phyloP scores from a whole-genome alignment of 2,113 vertebrate genomes.

The Piprites chloris region DNA sequence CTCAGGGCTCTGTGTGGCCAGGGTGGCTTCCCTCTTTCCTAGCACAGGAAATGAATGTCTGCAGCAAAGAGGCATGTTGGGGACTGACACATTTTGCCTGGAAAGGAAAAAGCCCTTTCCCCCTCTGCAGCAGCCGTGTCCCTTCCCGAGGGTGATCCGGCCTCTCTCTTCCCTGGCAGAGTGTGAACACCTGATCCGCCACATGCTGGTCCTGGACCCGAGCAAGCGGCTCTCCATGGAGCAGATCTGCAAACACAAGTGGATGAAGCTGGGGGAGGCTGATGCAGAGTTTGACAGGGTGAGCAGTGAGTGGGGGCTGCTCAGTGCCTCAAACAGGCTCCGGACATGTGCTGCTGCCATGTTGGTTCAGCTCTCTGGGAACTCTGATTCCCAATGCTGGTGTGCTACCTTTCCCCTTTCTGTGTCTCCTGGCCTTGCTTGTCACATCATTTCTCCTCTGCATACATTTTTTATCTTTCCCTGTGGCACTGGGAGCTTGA shows the following conservation, averaged over 20 bases:
- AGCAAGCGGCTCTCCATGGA: slow-evolving; percentile 94
- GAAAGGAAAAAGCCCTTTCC: background rate
- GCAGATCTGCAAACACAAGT: slow-evolving; percentile 99
- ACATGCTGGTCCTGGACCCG: slow-evolving; percentile 97
- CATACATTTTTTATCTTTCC: fast-evolving
- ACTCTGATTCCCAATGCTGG: fast-evolving
- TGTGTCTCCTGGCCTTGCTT: background rate
- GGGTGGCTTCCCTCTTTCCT: background rate
- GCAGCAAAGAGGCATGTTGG: fast-evolving
- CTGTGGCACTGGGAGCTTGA: fast-evolving
- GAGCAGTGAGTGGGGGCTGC: slow-evolving; percentile 25
- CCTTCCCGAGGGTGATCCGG: fast-evolving
- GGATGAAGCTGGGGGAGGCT: slow-evolving; percentile 94
- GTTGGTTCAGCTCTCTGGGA: background rate
- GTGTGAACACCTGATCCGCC: slow-evolving; percentile 97
- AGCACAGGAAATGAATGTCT: fast-evolving
- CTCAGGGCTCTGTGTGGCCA: background rate
- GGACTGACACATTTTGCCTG: background rate
- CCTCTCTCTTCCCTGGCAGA: slow-evolving; percentile 74
- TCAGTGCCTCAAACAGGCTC: fast-evolving
- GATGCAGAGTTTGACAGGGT: slow-evolving; percentile 95
- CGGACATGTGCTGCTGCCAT: fast-evolving
- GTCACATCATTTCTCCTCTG: background rate
- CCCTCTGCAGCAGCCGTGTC: fast-evolving
- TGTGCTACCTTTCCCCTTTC: background rate